These are phyloP conservation scores for Timema cristinae DNA, from an alignment of 2,888 invertebrate genomes.

Conservation along the genomic window DNA sequence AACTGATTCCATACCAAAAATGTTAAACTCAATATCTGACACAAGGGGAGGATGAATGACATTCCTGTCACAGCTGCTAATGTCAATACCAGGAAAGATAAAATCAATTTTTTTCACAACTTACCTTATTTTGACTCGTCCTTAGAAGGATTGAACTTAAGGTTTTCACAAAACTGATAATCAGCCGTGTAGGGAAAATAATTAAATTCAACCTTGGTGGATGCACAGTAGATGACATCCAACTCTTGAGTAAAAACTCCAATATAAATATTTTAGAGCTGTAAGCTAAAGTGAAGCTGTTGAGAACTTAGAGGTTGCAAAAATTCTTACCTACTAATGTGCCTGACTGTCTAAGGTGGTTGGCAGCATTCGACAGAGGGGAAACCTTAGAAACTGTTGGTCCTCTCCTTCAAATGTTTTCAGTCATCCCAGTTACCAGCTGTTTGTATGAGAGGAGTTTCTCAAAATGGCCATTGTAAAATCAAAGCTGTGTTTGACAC, in stretches of 20 bases:
- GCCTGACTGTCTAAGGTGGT: neutral
- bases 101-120: neutral
- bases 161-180: neutral
- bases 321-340: too few species aligned
- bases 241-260: too few species aligned
- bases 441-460: constrained; percentile 7
- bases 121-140: neutral
- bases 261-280: too few species aligned
- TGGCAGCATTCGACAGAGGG: neutral
- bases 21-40: neutral
- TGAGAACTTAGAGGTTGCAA: too few species aligned
- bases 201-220: too few species aligned
- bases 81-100: neutral
- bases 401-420: neutral
- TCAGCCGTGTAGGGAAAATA: neutral
- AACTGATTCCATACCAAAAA: neutral
- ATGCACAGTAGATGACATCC: too few species aligned
- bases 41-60: neutral
- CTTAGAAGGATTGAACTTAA: neutral
- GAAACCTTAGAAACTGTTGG: neutral
- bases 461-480: neutral
- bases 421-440: neutral
- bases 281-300: too few species aligned
- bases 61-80: neutral
- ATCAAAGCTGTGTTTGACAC: neutral